phyloP scores from a whole-genome alignment of 2,888 invertebrate genomes.

The Caenorhabditis sinica region DNA sequence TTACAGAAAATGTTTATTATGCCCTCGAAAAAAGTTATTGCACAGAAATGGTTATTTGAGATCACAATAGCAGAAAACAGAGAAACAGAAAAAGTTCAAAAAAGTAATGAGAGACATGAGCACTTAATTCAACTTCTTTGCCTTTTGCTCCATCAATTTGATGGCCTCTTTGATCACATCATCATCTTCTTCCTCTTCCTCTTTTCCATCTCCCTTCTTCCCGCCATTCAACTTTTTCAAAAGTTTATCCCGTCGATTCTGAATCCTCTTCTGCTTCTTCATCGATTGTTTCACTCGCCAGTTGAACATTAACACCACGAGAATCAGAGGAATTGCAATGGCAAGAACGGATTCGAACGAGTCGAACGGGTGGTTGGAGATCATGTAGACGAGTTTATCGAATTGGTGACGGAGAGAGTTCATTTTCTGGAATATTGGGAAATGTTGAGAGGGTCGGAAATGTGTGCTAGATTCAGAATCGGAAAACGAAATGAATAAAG shows the following conservation, averaged over 20 bases:
- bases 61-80: slow-evolving; percentile 12
- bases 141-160: slow-evolving; percentile 55
- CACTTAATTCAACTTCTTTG: slow-evolving; percentile 47
- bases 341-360: slow-evolving; percentile 36
- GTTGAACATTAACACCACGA: slow-evolving; percentile 66
- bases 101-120: neutral
- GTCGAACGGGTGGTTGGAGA: slow-evolving; percentile 28
- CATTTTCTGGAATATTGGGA: slow-evolving; percentile 27
- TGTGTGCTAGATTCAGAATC: too few species aligned
- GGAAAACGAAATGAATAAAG: too few species aligned
- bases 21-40: neutral
- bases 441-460: too few species aligned
- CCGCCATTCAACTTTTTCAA: slow-evolving; percentile 46
- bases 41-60: slow-evolving; percentile 7
- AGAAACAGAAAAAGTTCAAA: neutral
- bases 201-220: neutral
- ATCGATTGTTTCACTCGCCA: slow-evolving; percentile 69
- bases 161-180: slow-evolving; percentile 61
- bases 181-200: slow-evolving; percentile 36
- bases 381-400: slow-evolving; percentile 21
- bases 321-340: slow-evolving; percentile 51
- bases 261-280: slow-evolving; percentile 51
- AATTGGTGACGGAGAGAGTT: neutral
- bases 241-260: slow-evolving; percentile 35
- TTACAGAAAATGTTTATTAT: neutral